A percentile compares a stretch with the other conserved stretches of the same genome.
These are phyloP conservation scores for Xenopus borealis DNA, from an alignment of 2,113 vertebrate species.

Conservation along the genomic window DNA sequence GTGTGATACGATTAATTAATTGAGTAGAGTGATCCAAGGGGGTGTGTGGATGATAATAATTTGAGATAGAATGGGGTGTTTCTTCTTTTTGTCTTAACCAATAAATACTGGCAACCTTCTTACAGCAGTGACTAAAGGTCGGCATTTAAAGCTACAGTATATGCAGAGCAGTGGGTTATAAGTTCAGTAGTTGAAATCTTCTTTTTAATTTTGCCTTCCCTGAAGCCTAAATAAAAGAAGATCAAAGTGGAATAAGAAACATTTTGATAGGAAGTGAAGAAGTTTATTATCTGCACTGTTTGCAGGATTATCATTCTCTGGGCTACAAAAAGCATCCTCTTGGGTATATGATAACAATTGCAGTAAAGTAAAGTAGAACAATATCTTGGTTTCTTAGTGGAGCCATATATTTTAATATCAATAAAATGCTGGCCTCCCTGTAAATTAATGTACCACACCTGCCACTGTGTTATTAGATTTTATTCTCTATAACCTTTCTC, in stretches of 20 bases:
- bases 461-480: neutral
- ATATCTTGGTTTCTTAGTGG: neutral
- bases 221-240: slow-evolving; percentile 17
- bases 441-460: neutral
- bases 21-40: too few relatives aligned
- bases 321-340: neutral
- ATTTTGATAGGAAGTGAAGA: slow-evolving; percentile 18
- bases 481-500: too few relatives aligned
- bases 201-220: slow-evolving; percentile 26
- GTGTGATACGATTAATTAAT: too few relatives aligned
- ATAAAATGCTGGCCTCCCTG: neutral
- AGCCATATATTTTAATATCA: neutral
- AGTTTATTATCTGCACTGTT: slow-evolving; percentile 10
- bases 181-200: slow-evolving; percentile 10
- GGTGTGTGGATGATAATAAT: too few relatives aligned
- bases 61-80: too few relatives aligned
- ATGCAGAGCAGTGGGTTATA: slow-evolving; percentile 19
- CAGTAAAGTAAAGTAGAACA: slow-evolving; percentile 13
- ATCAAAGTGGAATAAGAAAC: slow-evolving; percentile 25
- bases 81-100: too few relatives aligned
- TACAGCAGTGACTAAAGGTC: neutral
- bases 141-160: slow-evolving; percentile 6
- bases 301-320: neutral
- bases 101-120: slow-evolving; percentile 5
- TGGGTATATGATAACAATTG: slow-evolving; percentile 3